Evolutionary conservation across 2,888 invertebrate genomes (phyloP).

Genomic region (Synanthedon vespiformis): DNA sequence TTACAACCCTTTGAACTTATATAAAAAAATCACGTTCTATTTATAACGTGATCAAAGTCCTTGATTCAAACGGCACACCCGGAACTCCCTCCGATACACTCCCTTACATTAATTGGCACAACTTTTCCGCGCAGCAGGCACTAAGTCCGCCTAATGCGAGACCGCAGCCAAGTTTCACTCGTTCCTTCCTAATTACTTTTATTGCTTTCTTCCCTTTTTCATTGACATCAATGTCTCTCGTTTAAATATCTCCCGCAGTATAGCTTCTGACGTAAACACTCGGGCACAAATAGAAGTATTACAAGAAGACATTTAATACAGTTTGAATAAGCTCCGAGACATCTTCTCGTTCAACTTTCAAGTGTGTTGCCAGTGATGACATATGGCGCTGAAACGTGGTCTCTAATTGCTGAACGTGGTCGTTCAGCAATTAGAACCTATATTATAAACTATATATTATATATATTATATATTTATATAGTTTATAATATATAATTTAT

Average conservation of each 20-base stretch:
- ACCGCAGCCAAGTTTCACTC: conserved; percentile 43
- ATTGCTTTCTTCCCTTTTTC: conserved; percentile 40
- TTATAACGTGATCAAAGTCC: neutral
- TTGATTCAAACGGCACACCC: neutral
- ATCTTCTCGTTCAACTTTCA: no score
- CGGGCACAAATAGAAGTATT: no score
- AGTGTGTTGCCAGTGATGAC: no score
- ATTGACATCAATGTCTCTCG: conserved; percentile 30
- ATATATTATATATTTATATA: no score
- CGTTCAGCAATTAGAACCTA: no score
- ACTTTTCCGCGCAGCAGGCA: conserved; percentile 41
- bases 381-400: no score
- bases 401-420: no score
- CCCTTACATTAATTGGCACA: conserved; percentile 41
- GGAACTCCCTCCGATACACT: conserved; percentile 19
- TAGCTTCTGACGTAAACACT: no score
- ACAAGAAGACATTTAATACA: no score
- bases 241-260: conserved; percentile 11
- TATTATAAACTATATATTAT: no score
- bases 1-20: neutral
- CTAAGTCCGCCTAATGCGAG: conserved; percentile 42
- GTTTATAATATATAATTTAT: no score
- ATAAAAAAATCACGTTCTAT: neutral
- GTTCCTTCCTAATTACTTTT: conserved; percentile 47
- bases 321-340: no score